Base-by-base conservation (phyloP, 2,797 vertebrate genomes). In the Anisognathus igniventris region DNA sequence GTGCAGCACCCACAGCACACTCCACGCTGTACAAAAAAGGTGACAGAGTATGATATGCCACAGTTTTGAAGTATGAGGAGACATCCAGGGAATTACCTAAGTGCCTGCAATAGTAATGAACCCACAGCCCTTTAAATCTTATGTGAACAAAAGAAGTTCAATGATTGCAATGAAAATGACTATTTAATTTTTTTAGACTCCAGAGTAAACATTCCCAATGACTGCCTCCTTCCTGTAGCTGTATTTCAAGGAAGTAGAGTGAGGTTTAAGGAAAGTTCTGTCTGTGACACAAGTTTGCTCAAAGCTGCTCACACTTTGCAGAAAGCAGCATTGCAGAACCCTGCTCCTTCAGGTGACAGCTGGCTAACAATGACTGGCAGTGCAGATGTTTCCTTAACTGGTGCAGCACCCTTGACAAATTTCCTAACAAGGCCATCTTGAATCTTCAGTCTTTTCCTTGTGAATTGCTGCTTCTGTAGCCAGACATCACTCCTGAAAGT, bases 311-410 rank as follows among this genome's bases (percentile, higher is more conserved):
- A 13, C 24, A 9, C 40, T 31, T 40, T n/a, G 47, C 25, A 27
- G 25, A 51, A 22, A 90, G 31, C 33, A 60, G 22, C 37, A 44
- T 0, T 35, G 14, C 48, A 35, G 2, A 67, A 18, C 17, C 22
- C 44, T 7, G 17, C 40, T n/a, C 33, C 24, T 1, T 12, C 76
- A 81, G 64, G 19, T 22, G 22, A 45, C 0, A 7, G 57, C 0
- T 15, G 65, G 72, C 19, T 6, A 23, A 58, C 16, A 30, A 33
- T 0, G 2, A 13, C 40, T 22, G 6, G 23, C 50, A 50, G 16
- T 1, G 8, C 42, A 77, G 53, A 40, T 24, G 27, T 64, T 60
- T 84, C 54, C n/a, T 81, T 68, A 81, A 75, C 42, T 42, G 25
- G 24, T 53, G 27, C 42, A 71, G 30, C 30, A 84, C 6, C 19